These are phyloP conservation scores for Astyanax mexicanus DNA, from an alignment of 2,797 vertebrate species.

Conservation along the genomic window DNA sequence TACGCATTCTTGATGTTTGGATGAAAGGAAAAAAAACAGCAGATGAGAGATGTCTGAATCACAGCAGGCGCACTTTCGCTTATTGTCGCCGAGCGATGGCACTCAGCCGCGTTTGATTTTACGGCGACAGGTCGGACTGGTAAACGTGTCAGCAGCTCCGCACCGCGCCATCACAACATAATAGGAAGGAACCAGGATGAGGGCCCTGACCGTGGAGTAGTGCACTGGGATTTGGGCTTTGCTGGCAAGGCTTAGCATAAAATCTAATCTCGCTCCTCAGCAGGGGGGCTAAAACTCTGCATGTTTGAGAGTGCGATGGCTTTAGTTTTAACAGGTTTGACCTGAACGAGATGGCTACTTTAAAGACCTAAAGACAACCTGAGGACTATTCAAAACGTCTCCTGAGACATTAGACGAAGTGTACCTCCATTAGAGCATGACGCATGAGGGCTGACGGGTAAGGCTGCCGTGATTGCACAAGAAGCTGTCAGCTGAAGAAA, in stretches of 20 bases:
- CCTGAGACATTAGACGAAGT: slow-evolving; percentile 28
- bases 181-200: slow-evolving; percentile 26
- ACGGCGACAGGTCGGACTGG: slow-evolving; percentile 27
- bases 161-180: slow-evolving; percentile 35
- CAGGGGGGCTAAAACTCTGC: slow-evolving; percentile 17
- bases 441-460: slow-evolving; percentile 26
- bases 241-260: slow-evolving; percentile 26
- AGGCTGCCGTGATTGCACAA: slow-evolving; percentile 35
- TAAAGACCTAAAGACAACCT: slow-evolving; percentile 41
- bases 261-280: slow-evolving; percentile 48
- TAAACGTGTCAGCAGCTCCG: slow-evolving; percentile 35
- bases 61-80: slow-evolving; percentile 9
- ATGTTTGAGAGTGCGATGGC: slow-evolving; percentile 41
- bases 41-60: slow-evolving; percentile 35
- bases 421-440: slow-evolving; percentile 23
- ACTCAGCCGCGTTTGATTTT: slow-evolving; percentile 25
- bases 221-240: neutral
- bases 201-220: slow-evolving; percentile 19
- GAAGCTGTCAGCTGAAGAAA: slow-evolving; percentile 26
- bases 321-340: slow-evolving; percentile 26
- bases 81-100: slow-evolving; percentile 6
- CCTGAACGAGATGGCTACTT: slow-evolving; percentile 30
- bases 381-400: slow-evolving; percentile 18
- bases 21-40: slow-evolving; percentile 21
- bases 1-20: slow-evolving; percentile 29